Evolutionary conservation across 1,140 invertebrate genomes (phyloP), one percentile per base, ranked within the genome.

Genomic region (Odontomachus brunneus): DNA sequence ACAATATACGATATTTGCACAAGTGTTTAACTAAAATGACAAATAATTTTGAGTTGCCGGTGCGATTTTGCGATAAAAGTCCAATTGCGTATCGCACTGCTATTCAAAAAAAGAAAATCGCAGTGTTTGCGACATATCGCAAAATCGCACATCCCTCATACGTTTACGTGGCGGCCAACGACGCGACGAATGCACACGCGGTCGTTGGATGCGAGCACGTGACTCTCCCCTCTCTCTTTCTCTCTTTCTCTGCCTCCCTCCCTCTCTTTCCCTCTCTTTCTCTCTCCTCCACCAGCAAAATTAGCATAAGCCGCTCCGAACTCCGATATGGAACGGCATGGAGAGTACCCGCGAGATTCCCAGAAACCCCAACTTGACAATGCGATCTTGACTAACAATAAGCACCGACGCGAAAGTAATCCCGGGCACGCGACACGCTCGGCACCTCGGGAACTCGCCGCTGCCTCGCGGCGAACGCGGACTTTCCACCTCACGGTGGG

Each of bases 381-480:
- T 87, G 75, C 85, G 71, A 87, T 78, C 83, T 84, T 87, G 85
- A 88, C 69, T 76, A 71, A 80, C 75, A 80, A 80, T 80, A 80
- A 80, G 33, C 65, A 4, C 65, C 22, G 65, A 71, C 75, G 75
- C 75, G 75, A 80, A 78, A 71, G 51, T 80, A 80, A 80, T 80
- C 65, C 51, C 65, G 33, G 65, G 33, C 65, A 80, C 65, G 65
- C 53, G 75, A 69, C 75, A 57, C 53, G 4, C 24, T 69, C 22
- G 24, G 26, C 14, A 62, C 17, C 38, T 44, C 60, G 29, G 15
- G 22, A 78, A 78, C 33, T 48, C 51, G 63, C 59, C 33, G 49
- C 59, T 82, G n/a, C 51, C 57, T 66, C 67, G 62, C 62, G 17
- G 17, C 38, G 38, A 11, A 15, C 66, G 24, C 59, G 24, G 24